phyloP scores from a whole-genome alignment of 2,888 invertebrate species.

The Hipparchia sbordonii region DNA sequence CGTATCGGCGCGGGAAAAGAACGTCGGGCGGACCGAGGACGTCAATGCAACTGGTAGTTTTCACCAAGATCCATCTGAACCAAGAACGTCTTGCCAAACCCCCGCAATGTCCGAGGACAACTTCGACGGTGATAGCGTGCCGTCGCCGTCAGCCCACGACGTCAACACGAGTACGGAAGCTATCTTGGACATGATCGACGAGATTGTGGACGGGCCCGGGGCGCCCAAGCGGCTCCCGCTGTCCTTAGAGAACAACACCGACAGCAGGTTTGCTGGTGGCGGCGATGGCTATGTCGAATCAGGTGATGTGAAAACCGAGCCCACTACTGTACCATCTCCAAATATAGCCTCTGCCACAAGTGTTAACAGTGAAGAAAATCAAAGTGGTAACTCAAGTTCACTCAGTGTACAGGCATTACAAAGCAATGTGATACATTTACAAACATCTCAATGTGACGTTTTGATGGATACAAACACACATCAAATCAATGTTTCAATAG shows the following conservation, averaged over 20 bases:
- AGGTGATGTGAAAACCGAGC: conserved; percentile 23
- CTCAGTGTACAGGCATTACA: conserved; percentile 42
- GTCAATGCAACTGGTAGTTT: conserved; percentile 69
- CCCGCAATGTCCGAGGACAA: conserved; percentile 75
- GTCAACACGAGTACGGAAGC: conserved; percentile 79
- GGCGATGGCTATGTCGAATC: conserved; percentile 32
- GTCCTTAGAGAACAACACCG: conserved; percentile 42
- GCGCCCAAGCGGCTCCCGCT: conserved; percentile 68
- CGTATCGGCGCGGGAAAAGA: conserved; percentile 81
- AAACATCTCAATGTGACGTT: conserved; percentile 25
- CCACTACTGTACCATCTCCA: conserved; percentile 35
- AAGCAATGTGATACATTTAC: conserved; percentile 38
- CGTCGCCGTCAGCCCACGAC: conserved; percentile 75
- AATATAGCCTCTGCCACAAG: conserved; percentile 45
- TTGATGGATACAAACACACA: neutral
- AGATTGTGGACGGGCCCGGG: conserved; percentile 76
- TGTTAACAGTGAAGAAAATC: conserved; percentile 53
- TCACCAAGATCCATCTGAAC: conserved; percentile 63
- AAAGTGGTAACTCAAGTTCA: conserved; percentile 39
- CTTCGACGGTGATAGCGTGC: conserved; percentile 75
- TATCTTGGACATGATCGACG: conserved; percentile 80
- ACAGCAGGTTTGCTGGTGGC: conserved; percentile 35
- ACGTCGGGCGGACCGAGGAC: conserved; percentile 70
- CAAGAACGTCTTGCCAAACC: conserved; percentile 62
- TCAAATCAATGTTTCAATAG: neutral